A percentile compares a stretch with the other conserved stretches of the same genome.
phyloP scores from a whole-genome alignment of 2,888 invertebrate genomes.

The Hyposoter dolosus region DNA sequence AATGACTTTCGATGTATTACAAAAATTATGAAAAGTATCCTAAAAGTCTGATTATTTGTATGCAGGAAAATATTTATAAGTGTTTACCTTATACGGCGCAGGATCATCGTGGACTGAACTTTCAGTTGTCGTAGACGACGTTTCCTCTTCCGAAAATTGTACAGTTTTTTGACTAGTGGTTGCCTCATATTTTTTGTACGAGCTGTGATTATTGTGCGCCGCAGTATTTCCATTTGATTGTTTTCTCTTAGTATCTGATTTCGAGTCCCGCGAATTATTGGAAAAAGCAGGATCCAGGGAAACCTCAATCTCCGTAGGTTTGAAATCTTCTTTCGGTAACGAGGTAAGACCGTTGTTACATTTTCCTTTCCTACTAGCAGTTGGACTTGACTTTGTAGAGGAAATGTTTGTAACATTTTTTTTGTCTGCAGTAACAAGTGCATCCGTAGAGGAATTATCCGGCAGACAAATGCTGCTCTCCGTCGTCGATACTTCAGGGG shows the following conservation, averaged over 20 bases:
- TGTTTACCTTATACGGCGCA: constrained; percentile 80
- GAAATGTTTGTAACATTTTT: constrained; percentile 71
- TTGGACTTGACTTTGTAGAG: constrained; percentile 77
- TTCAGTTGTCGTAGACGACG: constrained; percentile 90
- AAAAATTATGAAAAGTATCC: neutral
- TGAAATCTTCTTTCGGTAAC: constrained; percentile 76
- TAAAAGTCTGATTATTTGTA: neutral
- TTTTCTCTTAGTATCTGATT: constrained; percentile 75
- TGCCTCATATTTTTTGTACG: constrained; percentile 81
- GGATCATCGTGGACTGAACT: constrained; percentile 88
- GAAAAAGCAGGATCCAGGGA: constrained; percentile 58
- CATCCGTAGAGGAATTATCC: constrained; percentile 68
- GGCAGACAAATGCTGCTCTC: constrained; percentile 8
- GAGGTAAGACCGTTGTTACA: constrained; percentile 58
- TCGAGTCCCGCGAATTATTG: constrained; percentile 73
- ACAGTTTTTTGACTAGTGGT: constrained; percentile 80
- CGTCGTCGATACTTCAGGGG: constrained; percentile 46
- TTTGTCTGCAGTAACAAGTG: constrained; percentile 72
- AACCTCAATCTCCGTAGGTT: constrained; percentile 83
- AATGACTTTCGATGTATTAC: neutral
- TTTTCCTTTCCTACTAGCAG: constrained; percentile 76
- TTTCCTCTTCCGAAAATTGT: constrained; percentile 87
- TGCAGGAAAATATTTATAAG: neutral
- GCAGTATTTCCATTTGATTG: constrained; percentile 71
- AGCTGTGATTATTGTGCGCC: constrained; percentile 78